A percentile compares a stretch with the other conserved stretches of the same genome.
phyloP scores from a whole-genome alignment of 2,888 invertebrate genomes.

The Cremastobaeus sp. region DNA sequence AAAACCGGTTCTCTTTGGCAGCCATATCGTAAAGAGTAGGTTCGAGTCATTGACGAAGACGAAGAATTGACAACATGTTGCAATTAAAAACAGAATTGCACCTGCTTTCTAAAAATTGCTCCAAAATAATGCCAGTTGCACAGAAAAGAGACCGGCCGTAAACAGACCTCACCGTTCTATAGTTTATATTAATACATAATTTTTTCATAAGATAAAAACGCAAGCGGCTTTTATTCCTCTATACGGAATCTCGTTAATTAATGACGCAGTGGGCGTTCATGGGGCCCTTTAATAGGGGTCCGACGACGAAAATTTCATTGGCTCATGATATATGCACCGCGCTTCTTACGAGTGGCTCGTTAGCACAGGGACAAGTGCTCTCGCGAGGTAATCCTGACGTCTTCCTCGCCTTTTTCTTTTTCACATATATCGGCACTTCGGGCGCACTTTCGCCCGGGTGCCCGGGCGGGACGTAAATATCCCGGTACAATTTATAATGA shows the following conservation, averaged over 20 bases:
- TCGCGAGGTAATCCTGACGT: conserved; percentile 62
- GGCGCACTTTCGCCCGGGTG: conserved; percentile 45
- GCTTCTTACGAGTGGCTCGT: conserved; percentile 66
- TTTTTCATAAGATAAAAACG: conserved; percentile 23
- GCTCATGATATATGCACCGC: conserved; percentile 64
- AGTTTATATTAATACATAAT: conserved; percentile 43
- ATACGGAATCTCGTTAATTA: conserved; percentile 65
- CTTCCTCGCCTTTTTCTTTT: conserved; percentile 57
- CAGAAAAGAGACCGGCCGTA: conserved; percentile 26
- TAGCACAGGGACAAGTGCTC: conserved; percentile 67
- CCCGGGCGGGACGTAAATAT: conserved; percentile 72
- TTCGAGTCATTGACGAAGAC: conserved; percentile 32
- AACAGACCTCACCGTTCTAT: conserved; percentile 2
- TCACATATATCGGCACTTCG: conserved; percentile 39
- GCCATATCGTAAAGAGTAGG: conserved; percentile 16
- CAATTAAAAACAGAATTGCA: background rate
- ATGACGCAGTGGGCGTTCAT: conserved; percentile 68
- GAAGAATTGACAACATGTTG: conserved; percentile 9
- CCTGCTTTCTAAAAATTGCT: background rate
- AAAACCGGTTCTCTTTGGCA: conserved; percentile 8
- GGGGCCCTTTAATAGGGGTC: conserved; percentile 48
- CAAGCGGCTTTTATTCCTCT: conserved; percentile 32
- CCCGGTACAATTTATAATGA: conserved; percentile 76
- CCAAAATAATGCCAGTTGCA: conserved; percentile 29
- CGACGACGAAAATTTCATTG: conserved; percentile 64